Percentiles rank a stretch among this genome's conserved stretches.
Evolutionary conservation across 1,140 invertebrate genomes (phyloP).

Genomic region (Armadillidium nasatum): DNA sequence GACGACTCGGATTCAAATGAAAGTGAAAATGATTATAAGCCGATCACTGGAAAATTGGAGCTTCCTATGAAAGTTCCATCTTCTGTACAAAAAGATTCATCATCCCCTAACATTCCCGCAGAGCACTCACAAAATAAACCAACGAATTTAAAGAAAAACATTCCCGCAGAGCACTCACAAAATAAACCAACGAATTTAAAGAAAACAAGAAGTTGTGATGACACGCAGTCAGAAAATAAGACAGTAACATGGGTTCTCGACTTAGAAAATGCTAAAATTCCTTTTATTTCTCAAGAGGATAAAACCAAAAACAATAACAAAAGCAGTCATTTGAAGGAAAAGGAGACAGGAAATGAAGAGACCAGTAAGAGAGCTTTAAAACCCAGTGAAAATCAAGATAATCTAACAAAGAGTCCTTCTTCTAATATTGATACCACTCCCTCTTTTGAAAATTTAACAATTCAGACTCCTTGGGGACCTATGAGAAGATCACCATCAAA

Average conservation of each 20-base stretch:
- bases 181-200: neutral
- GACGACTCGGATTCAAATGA: slow-evolving; percentile 20
- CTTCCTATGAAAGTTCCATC: slow-evolving; percentile 5
- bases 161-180: neutral
- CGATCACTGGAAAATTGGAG: slow-evolving; percentile 23
- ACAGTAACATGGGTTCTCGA: neutral
- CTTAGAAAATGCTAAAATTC: neutral
- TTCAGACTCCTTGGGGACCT: slow-evolving; percentile 26
- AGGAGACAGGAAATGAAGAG: neutral
- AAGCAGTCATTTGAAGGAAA: neutral
- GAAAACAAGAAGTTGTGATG: neutral
- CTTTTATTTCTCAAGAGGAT: neutral
- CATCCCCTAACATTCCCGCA: neutral
- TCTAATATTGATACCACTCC: neutral
- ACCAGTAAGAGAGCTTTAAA: neutral
- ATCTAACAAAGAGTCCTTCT: neutral
- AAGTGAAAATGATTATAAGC: slow-evolving; percentile 25
- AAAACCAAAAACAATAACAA: neutral
- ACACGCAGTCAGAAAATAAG: neutral
- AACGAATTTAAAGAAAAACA: neutral
- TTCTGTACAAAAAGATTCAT: neutral
- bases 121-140: neutral
- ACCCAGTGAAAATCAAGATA: neutral
- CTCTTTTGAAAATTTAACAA: slow-evolving; percentile 14
- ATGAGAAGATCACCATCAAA: slow-evolving; percentile 18